Evolutionary conservation across 2,888 invertebrate species (phyloP), one percentile per base, ranked within the genome.

Genomic region (Odontocolon sp.): DNA sequence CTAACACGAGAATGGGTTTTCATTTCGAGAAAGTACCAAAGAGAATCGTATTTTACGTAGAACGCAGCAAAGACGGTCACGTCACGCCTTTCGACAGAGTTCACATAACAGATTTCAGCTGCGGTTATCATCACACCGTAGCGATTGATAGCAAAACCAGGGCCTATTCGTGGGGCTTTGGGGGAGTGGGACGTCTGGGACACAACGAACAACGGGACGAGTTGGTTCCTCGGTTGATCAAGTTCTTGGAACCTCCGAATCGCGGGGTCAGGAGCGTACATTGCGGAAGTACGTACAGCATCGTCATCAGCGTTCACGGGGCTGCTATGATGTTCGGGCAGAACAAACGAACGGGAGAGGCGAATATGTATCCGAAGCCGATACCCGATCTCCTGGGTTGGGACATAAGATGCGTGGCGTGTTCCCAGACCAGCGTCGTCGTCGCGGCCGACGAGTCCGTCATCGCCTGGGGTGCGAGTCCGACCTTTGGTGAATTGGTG

Each of bases 351-450:
- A 96, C 96, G 0, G 98, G 98, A 0, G 98, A 98, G 89, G 98
- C 98, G 1, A 97, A 97, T 84, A 98, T 98, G 98, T 98, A 98
- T 88, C 98, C 98, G 0, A 98, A 98, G 88, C 97, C 97, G 0
- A 95, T 98, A 2, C 97, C 97, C 84, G 98, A 98, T 91, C 92
- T 98, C n/a, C 94, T 95, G 77, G 98, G 98, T 0, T 98, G 98
- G 98, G 95, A 95, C 83, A 95, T 98, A 21, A 94, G 96, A 71
- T 94, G 95, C 82, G 93, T 98, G 40, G 97, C 95, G 1, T 95
- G 96, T 64, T 95, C 95, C 72, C 94, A 95, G 87, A 97, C 96
- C 0, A 97, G 96, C 26, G 94, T 96, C 70, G 93, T 98, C 59
- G 94, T 98, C 33, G 95, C 96, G 0, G 98, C 98, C 0, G 98